Conservation (phyloP, 2,113 vertebrate genomes). For the Equus quagga region DNA sequence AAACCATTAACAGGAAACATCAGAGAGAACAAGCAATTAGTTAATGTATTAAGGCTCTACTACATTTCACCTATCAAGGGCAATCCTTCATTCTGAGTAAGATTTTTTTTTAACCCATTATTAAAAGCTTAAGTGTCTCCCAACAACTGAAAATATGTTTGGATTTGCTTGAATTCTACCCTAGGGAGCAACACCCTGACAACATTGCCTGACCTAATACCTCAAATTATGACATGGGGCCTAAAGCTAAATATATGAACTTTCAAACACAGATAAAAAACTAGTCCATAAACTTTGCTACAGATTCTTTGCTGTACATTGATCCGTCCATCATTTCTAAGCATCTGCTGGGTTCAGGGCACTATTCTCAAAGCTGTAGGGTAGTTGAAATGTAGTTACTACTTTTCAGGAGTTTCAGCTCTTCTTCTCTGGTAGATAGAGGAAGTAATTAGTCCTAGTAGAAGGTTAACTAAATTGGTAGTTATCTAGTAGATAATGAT, state of each 20-base stretch:
- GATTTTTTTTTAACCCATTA: conserved; percentile 51
- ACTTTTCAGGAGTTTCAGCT: neutral
- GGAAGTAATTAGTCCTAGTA: too few relatives aligned
- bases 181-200: conserved; percentile 6
- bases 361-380: neutral
- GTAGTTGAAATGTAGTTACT: neutral
- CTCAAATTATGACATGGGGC: conserved; percentile 4
- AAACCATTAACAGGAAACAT: conserved; percentile 47
- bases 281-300: neutral
- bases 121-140: conserved; percentile 72
- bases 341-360: neutral
- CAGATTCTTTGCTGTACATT: neutral
- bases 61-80: conserved; percentile 46
- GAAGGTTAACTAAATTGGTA: too few relatives aligned
- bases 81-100: conserved; percentile 62
- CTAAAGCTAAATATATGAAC: conserved; percentile 47
- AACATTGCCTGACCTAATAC: conserved; percentile 45
- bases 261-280: conserved; percentile 47
- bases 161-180: conserved; percentile 58
- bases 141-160: conserved; percentile 60
- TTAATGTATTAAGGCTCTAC: conserved; percentile 69
- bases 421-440: neutral
- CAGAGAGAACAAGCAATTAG: conserved; percentile 62
- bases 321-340: conserved; percentile 12
- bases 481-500: too few relatives aligned